These are phyloP conservation scores for Perognathus longimembris DNA, from an alignment of 2,113 vertebrate genomes.

Conservation along the genomic window DNA sequence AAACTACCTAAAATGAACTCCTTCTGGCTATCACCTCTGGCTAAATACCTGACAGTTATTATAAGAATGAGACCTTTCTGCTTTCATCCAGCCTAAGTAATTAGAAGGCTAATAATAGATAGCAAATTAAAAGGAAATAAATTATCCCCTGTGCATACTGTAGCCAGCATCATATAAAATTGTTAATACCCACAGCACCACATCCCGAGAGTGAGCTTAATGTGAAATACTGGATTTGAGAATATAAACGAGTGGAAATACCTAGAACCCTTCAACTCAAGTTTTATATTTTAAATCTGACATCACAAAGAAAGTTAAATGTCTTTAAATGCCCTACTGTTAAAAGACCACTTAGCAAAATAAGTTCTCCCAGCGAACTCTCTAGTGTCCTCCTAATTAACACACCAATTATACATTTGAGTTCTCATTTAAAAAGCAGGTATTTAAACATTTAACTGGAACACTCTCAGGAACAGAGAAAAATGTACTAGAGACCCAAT, in stretches of 20 bases:
- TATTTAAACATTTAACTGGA: conserved; percentile 72
- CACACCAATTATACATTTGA: conserved; percentile 66
- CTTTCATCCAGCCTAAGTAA: conserved; percentile 61
- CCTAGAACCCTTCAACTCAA: neutral
- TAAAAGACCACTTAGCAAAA: conserved; percentile 24
- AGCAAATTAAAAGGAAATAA: conserved; percentile 49
- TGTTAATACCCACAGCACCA: neutral
- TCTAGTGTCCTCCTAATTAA: conserved; percentile 52
- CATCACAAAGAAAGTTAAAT: neutral
- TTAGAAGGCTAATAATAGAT: conserved; percentile 70
- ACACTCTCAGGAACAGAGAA: conserved; percentile 50
- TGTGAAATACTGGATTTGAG: neutral
- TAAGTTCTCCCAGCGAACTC: neutral
- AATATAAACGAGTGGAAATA: neutral
- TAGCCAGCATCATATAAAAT: neutral
- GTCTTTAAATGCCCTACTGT: neutral
- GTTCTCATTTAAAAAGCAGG: conserved; percentile 49
- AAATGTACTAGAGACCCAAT: neutral
- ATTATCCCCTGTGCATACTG: neutral
- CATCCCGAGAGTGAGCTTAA: neutral
- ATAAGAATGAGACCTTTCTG: conserved; percentile 55
- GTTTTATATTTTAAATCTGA: neutral
- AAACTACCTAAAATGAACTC: conserved; percentile 30
- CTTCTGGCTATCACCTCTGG: conserved; percentile 12
- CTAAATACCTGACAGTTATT: conserved; percentile 56